These are phyloP conservation scores for Latheticus oryzae DNA, from an alignment of 2,888 invertebrate genomes.

Conservation along the genomic window DNA sequence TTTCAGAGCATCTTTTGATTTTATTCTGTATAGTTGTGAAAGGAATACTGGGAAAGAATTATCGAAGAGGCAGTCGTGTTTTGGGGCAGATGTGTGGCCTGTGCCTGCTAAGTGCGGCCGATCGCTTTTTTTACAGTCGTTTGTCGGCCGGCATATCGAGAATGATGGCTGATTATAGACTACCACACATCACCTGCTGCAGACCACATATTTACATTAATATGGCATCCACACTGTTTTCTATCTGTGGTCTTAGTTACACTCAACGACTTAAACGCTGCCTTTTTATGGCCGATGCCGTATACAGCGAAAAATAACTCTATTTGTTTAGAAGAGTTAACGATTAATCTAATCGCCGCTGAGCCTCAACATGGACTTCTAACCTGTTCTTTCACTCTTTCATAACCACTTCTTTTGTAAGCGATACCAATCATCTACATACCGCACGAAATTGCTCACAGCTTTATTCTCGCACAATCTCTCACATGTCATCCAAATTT, in stretches of 20 bases:
- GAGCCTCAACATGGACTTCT: not conserved
- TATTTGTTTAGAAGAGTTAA: slow-evolving; percentile 21
- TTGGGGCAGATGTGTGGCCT: slow-evolving; percentile 51
- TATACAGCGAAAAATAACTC: slow-evolving; percentile 32
- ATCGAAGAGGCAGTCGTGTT: slow-evolving; percentile 45
- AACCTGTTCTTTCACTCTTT: slow-evolving; percentile 7
- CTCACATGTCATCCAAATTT: too few species aligned
- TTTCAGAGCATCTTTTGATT: slow-evolving; percentile 54
- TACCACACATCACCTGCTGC: slow-evolving; percentile 54
- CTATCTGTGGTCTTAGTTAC: slow-evolving; percentile 20
- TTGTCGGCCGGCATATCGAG: slow-evolving; percentile 58
- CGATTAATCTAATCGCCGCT: not conserved
- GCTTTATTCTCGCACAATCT: too few species aligned
- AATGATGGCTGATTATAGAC: slow-evolving; percentile 58
- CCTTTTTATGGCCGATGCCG: slow-evolving; percentile 29
- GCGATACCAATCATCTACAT: slow-evolving; percentile 5
- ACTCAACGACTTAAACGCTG: slow-evolving; percentile 24
- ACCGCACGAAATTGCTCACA: too few species aligned
- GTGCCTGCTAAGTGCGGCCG: slow-evolving; percentile 44
- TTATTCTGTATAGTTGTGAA: slow-evolving; percentile 53
- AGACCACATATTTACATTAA: slow-evolving; percentile 54
- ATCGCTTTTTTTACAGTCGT: slow-evolving; percentile 46
- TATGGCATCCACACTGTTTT: slow-evolving; percentile 47
- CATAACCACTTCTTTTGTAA: slow-evolving; percentile 2
- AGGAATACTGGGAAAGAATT: slow-evolving; percentile 52